Conservation (phyloP, 2,797 vertebrate genomes). For the Hydrophis major region DNA sequence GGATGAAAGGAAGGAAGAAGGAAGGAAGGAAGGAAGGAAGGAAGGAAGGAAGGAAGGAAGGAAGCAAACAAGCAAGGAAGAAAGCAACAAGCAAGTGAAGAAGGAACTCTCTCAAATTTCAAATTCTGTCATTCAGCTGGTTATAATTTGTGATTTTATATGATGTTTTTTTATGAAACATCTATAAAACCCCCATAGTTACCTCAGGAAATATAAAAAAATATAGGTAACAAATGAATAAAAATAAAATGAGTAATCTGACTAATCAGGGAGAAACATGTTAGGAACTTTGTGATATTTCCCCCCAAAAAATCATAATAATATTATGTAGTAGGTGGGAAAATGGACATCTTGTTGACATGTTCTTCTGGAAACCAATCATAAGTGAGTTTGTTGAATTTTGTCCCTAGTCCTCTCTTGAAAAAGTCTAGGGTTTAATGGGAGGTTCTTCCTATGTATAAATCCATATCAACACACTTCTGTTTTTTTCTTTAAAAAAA, state of each 20-base stretch:
- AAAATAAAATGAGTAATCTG: not conserved
- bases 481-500: not conserved
- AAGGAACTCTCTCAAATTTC: not conserved
- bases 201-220: not conserved
- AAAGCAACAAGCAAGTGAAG: not conserved
- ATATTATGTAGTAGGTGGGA: not conserved
- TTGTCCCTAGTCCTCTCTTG: not conserved
- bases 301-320: not conserved
- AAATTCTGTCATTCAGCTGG: not conserved
- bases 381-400: not conserved
- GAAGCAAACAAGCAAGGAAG: too few species aligned
- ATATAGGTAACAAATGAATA: not conserved
- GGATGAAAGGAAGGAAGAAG: not conserved
- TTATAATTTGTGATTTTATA: not conserved
- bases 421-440: not conserved
- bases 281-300: not conserved
- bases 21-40: too few species aligned
- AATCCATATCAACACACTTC: not conserved
- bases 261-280: not conserved
- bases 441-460: not conserved
- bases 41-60: not conserved
- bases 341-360: not conserved
- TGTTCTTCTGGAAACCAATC: not conserved
- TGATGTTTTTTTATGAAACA: not conserved
- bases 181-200: not conserved